Evolutionary conservation across 2,888 invertebrate genomes (phyloP).

Genomic region (Euzetes globulus): DNA sequence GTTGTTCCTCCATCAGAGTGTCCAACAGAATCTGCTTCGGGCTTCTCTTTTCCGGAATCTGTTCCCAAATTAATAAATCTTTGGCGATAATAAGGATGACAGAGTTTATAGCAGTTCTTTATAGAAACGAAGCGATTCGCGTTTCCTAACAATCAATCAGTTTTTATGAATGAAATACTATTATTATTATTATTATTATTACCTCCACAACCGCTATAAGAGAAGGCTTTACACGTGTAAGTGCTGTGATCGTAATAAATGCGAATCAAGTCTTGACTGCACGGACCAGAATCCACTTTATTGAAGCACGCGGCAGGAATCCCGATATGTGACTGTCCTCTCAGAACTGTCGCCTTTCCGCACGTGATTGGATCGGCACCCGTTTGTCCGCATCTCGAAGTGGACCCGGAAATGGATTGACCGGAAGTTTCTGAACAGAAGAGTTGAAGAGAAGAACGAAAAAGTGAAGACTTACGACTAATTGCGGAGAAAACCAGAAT

Average conservation of each 20-base stretch:
- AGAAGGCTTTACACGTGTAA: constrained; percentile 22
- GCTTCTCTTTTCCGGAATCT: too few relatives aligned
- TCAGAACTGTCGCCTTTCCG: constrained; percentile 42
- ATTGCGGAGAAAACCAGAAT: neutral
- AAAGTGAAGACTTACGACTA: neutral
- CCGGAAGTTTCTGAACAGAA: too few relatives aligned
- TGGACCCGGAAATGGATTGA: neutral
- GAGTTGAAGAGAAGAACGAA: neutral
- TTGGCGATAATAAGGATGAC: constrained; percentile 28
- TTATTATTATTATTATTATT: too few relatives aligned
- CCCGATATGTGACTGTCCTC: constrained; percentile 17
- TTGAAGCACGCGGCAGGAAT: constrained; percentile 18
- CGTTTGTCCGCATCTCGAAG: neutral
- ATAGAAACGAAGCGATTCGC: constrained; percentile 21
- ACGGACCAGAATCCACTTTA: constrained; percentile 9
- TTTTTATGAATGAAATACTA: too few relatives aligned
- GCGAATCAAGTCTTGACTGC: constrained; percentile 10
- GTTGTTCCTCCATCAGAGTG: neutral
- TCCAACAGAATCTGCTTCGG: too few relatives aligned
- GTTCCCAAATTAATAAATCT: neutral
- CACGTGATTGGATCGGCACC: neutral
- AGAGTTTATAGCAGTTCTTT: constrained; percentile 27
- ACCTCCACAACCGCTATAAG: constrained; percentile 24
- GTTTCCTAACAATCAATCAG: too few relatives aligned
- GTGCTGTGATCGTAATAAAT: constrained; percentile 25